A percentile compares a stretch with the other conserved stretches of the same genome.
Evolutionary conservation across 2,797 vertebrate species (phyloP).

Genomic region (Sebastes minor): DNA sequence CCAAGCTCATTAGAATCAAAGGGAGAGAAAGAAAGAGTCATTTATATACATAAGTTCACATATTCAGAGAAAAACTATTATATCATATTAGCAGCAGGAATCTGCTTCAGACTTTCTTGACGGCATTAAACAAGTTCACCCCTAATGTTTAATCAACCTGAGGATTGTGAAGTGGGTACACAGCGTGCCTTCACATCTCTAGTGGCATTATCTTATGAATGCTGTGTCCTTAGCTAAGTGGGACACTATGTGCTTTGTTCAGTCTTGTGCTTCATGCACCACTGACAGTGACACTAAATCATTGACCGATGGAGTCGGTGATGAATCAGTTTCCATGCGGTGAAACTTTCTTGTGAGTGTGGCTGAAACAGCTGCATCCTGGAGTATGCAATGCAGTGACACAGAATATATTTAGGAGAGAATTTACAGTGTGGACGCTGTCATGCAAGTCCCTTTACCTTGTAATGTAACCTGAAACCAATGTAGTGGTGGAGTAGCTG

Average conservation of each 20-base stretch:
- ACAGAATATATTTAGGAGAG: not conserved
- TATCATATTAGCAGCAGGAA: not conserved
- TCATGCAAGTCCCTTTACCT: not conserved
- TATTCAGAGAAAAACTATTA: not conserved
- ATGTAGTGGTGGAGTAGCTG: not conserved
- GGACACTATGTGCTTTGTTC: constrained; percentile 50
- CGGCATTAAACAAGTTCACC: not conserved
- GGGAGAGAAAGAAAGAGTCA: constrained; percentile 3
- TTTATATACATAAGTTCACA: not conserved
- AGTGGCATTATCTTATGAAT: constrained; percentile 15
- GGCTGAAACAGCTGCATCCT: not conserved
- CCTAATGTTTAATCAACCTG: constrained; percentile 25
- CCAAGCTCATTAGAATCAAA: constrained; percentile 26
- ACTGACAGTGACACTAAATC: constrained; percentile 14
- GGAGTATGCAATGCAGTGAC: not conserved
- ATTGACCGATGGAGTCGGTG: not conserved
- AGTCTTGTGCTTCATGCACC: constrained; percentile 22
- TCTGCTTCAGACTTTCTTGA: not conserved
- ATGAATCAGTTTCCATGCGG: constrained; percentile 17
- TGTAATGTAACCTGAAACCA: not conserved
- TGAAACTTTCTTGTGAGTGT: constrained; percentile 7
- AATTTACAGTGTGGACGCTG: not conserved
- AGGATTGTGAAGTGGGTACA: constrained; percentile 43
- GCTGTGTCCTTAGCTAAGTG: constrained; percentile 12
- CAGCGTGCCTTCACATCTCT: constrained; percentile 36